A percentile compares a stretch with the other conserved stretches of the same genome.
Conservation (phyloP, 2,888 invertebrate genomes). For the Drosophila picticornis region DNA sequence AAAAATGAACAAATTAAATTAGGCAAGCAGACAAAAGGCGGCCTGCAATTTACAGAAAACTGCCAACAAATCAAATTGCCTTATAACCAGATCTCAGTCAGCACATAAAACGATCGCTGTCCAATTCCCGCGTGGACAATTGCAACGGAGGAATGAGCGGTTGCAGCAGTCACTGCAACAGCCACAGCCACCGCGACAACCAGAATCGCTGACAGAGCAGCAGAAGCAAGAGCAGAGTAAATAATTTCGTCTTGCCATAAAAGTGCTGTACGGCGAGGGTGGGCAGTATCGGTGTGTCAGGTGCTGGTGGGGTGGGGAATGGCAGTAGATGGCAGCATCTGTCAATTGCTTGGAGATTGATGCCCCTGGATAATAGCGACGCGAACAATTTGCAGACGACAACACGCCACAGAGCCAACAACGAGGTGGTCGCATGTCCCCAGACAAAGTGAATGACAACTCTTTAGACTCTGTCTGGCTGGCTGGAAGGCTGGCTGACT, state of each 20-base stretch:
- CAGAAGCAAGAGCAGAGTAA: conserved; percentile 56
- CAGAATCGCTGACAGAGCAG: conserved; percentile 9
- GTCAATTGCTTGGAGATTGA: conserved; percentile 77
- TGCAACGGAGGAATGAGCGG: conserved; percentile 48
- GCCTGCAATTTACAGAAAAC: conserved; percentile 70
- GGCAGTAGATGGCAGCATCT: conserved; percentile 58
- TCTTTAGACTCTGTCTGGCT: conserved; percentile 62
- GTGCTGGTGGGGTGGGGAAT: neutral
- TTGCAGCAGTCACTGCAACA: conserved; percentile 4
- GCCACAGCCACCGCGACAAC: neutral
- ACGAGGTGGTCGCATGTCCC: conserved; percentile 57
- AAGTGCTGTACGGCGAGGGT: conserved; percentile 56
- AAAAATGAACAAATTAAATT: conserved; percentile 70
- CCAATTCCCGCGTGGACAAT: conserved; percentile 78
- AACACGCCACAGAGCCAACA: conserved; percentile 59
- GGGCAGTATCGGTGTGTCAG: conserved; percentile 16
- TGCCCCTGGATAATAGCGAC: conserved; percentile 81
- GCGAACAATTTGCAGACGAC: conserved; percentile 79
- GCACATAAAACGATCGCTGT: conserved; percentile 51
- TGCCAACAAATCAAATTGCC: conserved; percentile 76
- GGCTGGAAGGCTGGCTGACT: no score
- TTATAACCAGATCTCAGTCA: conserved; percentile 55
- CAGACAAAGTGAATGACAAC: conserved; percentile 76
- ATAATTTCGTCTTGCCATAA: conserved; percentile 78
- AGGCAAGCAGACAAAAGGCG: conserved; percentile 69